Evolutionary conservation across 2,113 vertebrate species (phyloP), one percentile per base, ranked within the genome.

Genomic region (Crocuta crocuta): DNA sequence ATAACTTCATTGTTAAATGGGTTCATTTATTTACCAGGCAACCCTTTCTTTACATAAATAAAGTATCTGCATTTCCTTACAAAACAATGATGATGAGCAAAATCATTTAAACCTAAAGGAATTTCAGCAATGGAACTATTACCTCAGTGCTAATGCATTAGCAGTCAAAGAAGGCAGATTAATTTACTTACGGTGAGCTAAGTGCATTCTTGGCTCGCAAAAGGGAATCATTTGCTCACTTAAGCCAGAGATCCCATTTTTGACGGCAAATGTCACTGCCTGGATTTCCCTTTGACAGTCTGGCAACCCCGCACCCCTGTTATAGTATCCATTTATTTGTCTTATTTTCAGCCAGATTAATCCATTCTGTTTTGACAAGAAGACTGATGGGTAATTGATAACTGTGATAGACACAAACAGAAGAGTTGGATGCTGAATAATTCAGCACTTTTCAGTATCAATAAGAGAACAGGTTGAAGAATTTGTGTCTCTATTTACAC

Each of bases 191-290:
- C 55, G 98, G 99, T 99, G 98, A 99, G 99, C 99, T 99, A 99
- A 99, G 99, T 99, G 99, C 99, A 99, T 99, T 99, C 99, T 99
- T 99, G 99, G 99, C 99, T 99, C 97, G n/a, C 98, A 98, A 98
- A 97, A 95, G 98, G 98, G 98, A 99, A 99, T 99, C 97, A 98
- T 99, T 99, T 99, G 98, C 98, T 99, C 98, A 98, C 98, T 99
- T 99, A 99, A 99, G 99, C 99, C 99, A 99, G 99, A 99, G 99
- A 99, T 99, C 99, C 99, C 99, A 99, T 99, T 99, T 99, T 99
- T 99, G 99, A 99, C 93, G 94, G 99, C 98, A 99, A 99, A 99
- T 99, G 99, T 99, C 99, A 99, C 97, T 98, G 98, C 99, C 99
- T 99, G 99, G 98, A 98, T 99, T 99, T 99, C 98, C 98, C 98